Evolutionary conservation across 2,888 invertebrate genomes (phyloP), one percentile per base, ranked within the genome.

Genomic region (Cheilosia soror): DNA sequence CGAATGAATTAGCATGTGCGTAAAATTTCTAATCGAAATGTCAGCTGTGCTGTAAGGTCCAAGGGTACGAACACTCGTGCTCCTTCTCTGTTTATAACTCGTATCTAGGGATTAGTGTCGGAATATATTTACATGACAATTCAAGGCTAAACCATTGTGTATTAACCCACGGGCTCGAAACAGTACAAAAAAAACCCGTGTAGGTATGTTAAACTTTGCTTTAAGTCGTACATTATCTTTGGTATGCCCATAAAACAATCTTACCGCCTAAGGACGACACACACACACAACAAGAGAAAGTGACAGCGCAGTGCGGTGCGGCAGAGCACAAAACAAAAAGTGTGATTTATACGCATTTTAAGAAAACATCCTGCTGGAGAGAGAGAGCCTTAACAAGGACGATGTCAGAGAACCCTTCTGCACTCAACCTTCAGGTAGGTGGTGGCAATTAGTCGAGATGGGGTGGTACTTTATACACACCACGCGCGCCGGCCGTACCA

Each of bases 91-190:
- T 37, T 11, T 75, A 63, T 42, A 66, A 62, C 69, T 76, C 51
- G 51, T 85, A 60, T 72, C 57, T 49, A 66, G 76, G 66, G 76
- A 81, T 85, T 68, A 80, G 62, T 81, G 80, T 81, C 42, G 51
- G 80, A 85, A 80, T 81, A 76, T 76, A 85, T 77, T 76, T 72
- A 85, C 85, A 80, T 81, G 85, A 72, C 85, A 81, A 85, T 81
- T 85, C 85, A 85, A 85, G 85, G 85, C 44, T 76, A 33, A 53
- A 57, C 33, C 66, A 29, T 66, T 57, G 65, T 66, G 76, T 60
- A 75, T 71, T 66, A 75, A 80, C 69, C 69, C 80, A 42, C 55
- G 4, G 42, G 33, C 31, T 11, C 6, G 2, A 2, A n/a, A 44
- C 6, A n/a, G 6, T n/a, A 5, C 13, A 47, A 15, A 15, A 9